phyloP scores from a whole-genome alignment of 2,888 invertebrate genomes.

The Cancer borealis region DNA sequence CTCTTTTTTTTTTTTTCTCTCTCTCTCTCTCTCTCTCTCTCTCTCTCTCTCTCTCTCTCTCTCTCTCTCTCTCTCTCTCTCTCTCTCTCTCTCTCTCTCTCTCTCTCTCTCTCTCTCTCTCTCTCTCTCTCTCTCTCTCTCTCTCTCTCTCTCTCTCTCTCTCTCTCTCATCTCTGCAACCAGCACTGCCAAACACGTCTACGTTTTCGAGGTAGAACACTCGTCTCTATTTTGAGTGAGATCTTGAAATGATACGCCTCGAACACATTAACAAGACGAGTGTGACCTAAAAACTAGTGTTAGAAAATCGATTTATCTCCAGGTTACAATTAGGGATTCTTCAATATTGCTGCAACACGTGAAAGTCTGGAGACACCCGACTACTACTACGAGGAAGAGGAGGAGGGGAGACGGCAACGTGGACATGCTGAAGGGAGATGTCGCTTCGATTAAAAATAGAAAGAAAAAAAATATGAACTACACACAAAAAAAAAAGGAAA shows the following conservation, averaged over 20 bases:
- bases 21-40: not conserved
- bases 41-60: not conserved
- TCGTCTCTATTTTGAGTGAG: not conserved
- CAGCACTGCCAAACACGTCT: not conserved
- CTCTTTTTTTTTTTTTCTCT: too few relatives aligned
- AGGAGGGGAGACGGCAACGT: not conserved
- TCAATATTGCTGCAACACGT: not conserved
- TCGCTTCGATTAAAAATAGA: not conserved
- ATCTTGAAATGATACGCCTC: constrained; percentile 35
- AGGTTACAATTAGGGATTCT: not conserved
- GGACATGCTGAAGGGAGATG: not conserved
- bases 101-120: constrained; percentile 5
- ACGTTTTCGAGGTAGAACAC: not conserved
- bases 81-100: constrained; percentile 45
- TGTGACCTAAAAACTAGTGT: constrained; percentile 21
- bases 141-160: not conserved
- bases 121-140: not conserved
- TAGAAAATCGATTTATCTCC: not conserved
- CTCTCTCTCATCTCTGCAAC: too few relatives aligned
- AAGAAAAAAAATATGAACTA: not conserved
- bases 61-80: not conserved
- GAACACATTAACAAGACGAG: not conserved
- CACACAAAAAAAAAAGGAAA: not conserved
- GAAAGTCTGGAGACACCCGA: not conserved
- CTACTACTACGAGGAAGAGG: too few relatives aligned